Percentiles rank a stretch among this genome's conserved stretches.
Evolutionary conservation across 1,140 invertebrate genomes (phyloP).

Genomic region (Micrasema longulum): DNA sequence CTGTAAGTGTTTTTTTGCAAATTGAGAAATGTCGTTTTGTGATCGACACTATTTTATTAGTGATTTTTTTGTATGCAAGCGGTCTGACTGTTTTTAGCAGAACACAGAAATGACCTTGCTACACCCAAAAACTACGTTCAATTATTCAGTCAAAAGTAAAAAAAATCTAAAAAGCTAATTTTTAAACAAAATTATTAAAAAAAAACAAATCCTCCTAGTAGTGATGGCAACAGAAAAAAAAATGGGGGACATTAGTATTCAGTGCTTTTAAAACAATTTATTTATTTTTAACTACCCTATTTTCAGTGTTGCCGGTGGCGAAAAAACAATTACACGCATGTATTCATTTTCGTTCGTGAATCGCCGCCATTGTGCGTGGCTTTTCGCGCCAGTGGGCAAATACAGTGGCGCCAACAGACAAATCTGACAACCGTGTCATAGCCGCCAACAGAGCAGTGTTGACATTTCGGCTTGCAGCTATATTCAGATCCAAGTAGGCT

Average conservation of each 20-base stretch:
- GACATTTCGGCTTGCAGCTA: slow-evolving; percentile 38
- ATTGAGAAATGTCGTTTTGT: too few relatives aligned
- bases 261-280: not conserved
- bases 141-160: too few relatives aligned
- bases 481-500: slow-evolving; percentile 15
- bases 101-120: too few relatives aligned
- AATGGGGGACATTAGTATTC: not conserved
- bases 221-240: not conserved
- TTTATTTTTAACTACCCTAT: not conserved
- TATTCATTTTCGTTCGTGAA: slow-evolving; percentile 12
- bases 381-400: slow-evolving; percentile 42
- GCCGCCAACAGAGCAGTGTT: slow-evolving; percentile 27
- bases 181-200: too few relatives aligned
- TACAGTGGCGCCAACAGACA: slow-evolving; percentile 33
- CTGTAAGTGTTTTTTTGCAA: too few relatives aligned
- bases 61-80: too few relatives aligned
- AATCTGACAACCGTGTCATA: slow-evolving; percentile 17
- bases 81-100: too few relatives aligned
- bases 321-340: slow-evolving; percentile 43
- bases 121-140: too few relatives aligned
- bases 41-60: too few relatives aligned
- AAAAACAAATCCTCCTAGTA: too few relatives aligned
- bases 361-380: slow-evolving; percentile 5
- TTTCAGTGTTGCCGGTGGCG: slow-evolving; percentile 24
- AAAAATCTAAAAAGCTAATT: too few relatives aligned